Percentiles rank a stretch among this genome's conserved stretches.
phyloP scores from a whole-genome alignment of 2,113 vertebrate genomes.

The Crotalus horridus region DNA sequence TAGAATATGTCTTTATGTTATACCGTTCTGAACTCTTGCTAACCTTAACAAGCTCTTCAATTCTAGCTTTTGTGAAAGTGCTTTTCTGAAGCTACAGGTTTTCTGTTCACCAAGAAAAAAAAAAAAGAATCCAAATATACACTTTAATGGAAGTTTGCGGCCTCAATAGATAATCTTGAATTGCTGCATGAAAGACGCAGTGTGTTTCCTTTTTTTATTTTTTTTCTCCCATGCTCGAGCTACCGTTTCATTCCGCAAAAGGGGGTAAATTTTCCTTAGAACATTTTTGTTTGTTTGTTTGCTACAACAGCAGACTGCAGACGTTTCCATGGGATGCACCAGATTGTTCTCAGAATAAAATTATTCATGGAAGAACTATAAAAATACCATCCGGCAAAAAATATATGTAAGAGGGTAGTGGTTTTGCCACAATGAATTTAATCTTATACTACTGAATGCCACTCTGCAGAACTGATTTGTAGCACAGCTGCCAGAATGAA shows the following conservation, averaged over 20 bases:
- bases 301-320: background rate
- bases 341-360: background rate
- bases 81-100: background rate
- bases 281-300: background rate
- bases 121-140: background rate
- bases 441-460: background rate
- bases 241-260: background rate
- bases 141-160: background rate
- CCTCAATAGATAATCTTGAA: background rate
- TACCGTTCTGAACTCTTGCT: background rate
- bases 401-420: background rate
- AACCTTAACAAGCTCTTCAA: background rate
- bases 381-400: background rate
- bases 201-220: background rate
- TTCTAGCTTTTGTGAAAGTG: background rate
- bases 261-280: background rate
- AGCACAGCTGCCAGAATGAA: background rate
- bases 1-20: background rate
- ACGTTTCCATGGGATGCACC: background rate
- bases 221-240: background rate
- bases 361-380: background rate
- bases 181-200: background rate
- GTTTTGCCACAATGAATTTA: background rate
- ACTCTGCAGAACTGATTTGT: background rate
- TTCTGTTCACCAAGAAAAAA: background rate